Evolutionary conservation across 2,888 invertebrate genomes (phyloP).

Genomic region (Caenorhabditis virilis): DNA sequence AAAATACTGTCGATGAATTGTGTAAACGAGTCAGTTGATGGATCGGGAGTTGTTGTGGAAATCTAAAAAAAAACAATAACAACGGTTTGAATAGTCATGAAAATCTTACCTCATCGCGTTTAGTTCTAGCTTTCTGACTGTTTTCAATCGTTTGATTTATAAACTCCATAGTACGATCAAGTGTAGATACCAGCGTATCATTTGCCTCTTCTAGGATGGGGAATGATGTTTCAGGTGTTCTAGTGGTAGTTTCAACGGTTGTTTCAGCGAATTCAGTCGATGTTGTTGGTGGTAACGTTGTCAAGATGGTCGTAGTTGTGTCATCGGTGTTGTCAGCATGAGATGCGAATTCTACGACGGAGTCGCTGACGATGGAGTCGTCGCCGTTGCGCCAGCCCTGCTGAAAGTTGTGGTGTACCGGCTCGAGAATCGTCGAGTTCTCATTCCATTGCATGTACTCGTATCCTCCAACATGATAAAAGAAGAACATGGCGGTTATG

Average conservation of each 20-base stretch:
- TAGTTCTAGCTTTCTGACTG: neutral
- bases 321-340: no score
- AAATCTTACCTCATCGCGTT: neutral
- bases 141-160: neutral
- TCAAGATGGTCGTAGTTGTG: no score
- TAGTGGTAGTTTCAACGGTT: neutral
- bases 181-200: slow-evolving; percentile 18
- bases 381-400: neutral
- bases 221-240: neutral
- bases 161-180: slow-evolving; percentile 6
- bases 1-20: neutral
- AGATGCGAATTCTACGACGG: neutral
- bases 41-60: no score
- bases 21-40: neutral
- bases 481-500: slow-evolving; percentile 44
- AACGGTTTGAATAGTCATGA: no score
- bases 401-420: slow-evolving; percentile 26
- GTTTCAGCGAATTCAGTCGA: neutral
- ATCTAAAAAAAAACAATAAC: slow-evolving; percentile 8
- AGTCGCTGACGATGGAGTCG: neutral
- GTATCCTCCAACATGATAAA: slow-evolving; percentile 58
- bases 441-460: slow-evolving; percentile 54
- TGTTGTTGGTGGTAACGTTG: neutral
- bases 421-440: slow-evolving; percentile 49
- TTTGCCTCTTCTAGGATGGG: neutral